Base-by-base conservation (phyloP, 2,113 vertebrate genomes). In the Proterorhinus semilunaris region DNA sequence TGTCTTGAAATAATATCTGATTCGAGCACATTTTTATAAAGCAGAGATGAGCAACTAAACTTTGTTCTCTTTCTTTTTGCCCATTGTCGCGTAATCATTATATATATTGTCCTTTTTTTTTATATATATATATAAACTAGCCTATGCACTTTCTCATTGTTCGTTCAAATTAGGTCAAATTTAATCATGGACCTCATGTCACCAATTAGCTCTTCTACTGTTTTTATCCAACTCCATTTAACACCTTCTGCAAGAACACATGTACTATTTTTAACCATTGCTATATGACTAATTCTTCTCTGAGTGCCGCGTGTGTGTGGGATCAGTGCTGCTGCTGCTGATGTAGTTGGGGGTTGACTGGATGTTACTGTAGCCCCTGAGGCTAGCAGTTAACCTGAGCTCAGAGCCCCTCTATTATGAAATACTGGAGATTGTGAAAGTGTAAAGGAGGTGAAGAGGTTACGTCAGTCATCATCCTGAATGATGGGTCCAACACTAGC, bases 401-500 rank as follows among this genome's bases (percentile, higher is more conserved):
- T 85, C 87, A 76, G 83, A 84, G 86, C 90, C 79, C 86, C 78
- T 69, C 85, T 79, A 83, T 81, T 83, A 69, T 88, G 88, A 91
- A 92, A 90, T 78, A 85, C 77, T 83, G 87, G 70, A 89, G 89
- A 93, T 92, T 90, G 88, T 72, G 70, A 81, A 82, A 89, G 87
- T 10, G 80, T 90, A 89, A 91, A 92, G 88, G 80, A 78, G 72
- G 54, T 54, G 66, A 54, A 43, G 5, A 73, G 78, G 69, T 45
- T 62, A 65, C 61, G 59, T 58, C 61, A 78, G 69, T 78, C 58
- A 82, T 76, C 82, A 86, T 87, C 83, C 80, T 78, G 81, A 49
- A 90, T 90, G 90, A 83, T 90, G 89, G 92, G 93, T 94, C 92
- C 92, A 92, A 92, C 91, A 92, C 88, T 88, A 90, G 91, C 79